These are phyloP conservation scores for Galeopsomyia nigrocyanea DNA, from an alignment of 2,888 invertebrate species.

Conservation along the genomic window DNA sequence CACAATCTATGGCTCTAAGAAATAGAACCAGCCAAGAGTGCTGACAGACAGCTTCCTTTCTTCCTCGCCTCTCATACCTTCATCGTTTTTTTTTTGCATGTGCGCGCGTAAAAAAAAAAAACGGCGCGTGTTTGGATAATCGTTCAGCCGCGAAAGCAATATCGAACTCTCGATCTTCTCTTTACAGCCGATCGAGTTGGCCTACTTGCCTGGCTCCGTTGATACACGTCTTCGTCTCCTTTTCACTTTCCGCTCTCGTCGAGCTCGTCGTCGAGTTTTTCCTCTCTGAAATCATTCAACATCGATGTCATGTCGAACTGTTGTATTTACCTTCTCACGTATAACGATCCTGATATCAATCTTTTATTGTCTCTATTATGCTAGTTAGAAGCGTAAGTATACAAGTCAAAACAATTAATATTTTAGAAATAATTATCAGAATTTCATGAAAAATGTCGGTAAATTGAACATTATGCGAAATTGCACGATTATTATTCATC, in stretches of 20 bases:
- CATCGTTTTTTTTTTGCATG: neutral
- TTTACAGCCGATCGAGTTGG: conserved; percentile 49
- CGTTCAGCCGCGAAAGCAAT: conserved; percentile 23
- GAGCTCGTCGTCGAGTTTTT: conserved; percentile 56
- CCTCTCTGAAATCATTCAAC: conserved; percentile 56
- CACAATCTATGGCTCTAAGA: neutral
- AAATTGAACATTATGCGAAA: too few relatives aligned
- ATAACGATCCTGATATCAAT: too few relatives aligned
- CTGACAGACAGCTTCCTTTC: neutral
- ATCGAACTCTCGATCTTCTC: conserved; percentile 53
- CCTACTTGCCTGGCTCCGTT: conserved; percentile 63
- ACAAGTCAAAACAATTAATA: too few relatives aligned
- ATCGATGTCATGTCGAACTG: too few relatives aligned
- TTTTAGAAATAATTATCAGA: too few relatives aligned
- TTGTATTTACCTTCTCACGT: too few relatives aligned
- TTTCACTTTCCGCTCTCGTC: conserved; percentile 62
- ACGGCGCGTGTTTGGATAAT: conserved; percentile 36
- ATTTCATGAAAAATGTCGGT: too few relatives aligned
- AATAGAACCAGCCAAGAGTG: too few relatives aligned
- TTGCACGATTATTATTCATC: too few relatives aligned
- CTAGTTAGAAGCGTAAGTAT: too few relatives aligned
- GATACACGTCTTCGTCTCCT: conserved; percentile 59
- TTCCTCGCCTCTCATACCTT: neutral
- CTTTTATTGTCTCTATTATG: too few relatives aligned
- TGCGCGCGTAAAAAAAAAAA: neutral